Percentiles rank a stretch among this genome's conserved stretches.
phyloP scores from a whole-genome alignment of 1,140 invertebrate species.

The Hyles vespertilio region DNA sequence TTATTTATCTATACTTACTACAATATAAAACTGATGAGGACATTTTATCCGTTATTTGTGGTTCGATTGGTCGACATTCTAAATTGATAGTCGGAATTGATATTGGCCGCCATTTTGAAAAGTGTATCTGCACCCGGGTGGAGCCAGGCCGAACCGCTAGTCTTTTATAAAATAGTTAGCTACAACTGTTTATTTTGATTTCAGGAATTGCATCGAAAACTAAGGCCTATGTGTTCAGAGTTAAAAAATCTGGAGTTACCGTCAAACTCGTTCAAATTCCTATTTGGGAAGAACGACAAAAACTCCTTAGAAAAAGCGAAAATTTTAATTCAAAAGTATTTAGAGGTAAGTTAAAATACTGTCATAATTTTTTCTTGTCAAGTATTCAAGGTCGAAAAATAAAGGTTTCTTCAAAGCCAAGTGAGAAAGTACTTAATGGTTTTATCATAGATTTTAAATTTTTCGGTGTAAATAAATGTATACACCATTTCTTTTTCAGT shows the following conservation, averaged over 20 bases:
- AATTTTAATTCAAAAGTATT: slow-evolving; percentile 88
- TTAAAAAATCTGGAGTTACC: slow-evolving; percentile 89
- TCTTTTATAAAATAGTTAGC: not conserved
- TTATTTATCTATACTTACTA: too few species aligned
- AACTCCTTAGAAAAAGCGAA: slow-evolving; percentile 89
- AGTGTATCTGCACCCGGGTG: too few species aligned
- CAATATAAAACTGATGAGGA: too few species aligned
- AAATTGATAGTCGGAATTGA: too few species aligned
- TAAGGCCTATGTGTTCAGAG: slow-evolving; percentile 87
- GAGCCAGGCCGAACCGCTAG: too few species aligned
- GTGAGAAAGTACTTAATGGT: slow-evolving; percentile 1
- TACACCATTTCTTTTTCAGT: slow-evolving; percentile 74
- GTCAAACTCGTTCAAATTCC: slow-evolving; percentile 85
- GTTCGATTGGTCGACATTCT: too few species aligned
- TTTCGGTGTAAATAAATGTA: not conserved
- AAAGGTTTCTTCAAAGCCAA: too few species aligned
- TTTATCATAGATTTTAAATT: slow-evolving; percentile 11
- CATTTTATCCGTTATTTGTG: too few species aligned
- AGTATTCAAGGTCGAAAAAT: not conserved
- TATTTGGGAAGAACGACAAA: slow-evolving; percentile 87
- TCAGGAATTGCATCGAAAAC: slow-evolving; percentile 88
- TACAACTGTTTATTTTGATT: slow-evolving; percentile 24
- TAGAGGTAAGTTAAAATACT: slow-evolving; percentile 80
- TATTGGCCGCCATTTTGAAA: too few species aligned
- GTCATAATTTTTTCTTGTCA: slow-evolving; percentile 3